phyloP scores from a whole-genome alignment of 1,140 invertebrate genomes.

The Hycleus phaleratus region DNA sequence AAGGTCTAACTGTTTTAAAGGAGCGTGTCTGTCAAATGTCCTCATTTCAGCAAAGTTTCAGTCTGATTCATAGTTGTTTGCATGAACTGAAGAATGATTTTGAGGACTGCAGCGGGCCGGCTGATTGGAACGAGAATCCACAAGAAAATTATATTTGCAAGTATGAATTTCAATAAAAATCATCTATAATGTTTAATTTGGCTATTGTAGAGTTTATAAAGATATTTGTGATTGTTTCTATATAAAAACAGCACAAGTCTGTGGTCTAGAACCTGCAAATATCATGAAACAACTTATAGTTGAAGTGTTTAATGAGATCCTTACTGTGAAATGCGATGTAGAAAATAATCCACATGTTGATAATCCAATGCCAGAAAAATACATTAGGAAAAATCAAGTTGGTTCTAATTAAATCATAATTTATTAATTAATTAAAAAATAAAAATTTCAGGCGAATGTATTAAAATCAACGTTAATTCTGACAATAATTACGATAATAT shows the following conservation, averaged over 20 bases:
- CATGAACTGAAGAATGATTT: conserved; percentile 32
- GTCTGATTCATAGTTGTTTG: conserved; percentile 27
- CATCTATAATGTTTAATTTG: background rate
- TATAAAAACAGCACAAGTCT: conserved; percentile 36
- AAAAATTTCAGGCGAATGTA: too few species aligned
- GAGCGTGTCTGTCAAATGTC: conserved; percentile 23
- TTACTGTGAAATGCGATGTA: conserved; percentile 38
- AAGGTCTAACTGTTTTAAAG: conserved; percentile 27
- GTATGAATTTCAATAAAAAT: conserved; percentile 5
- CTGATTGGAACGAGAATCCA: conserved; percentile 37
- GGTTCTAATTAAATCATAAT: too few species aligned
- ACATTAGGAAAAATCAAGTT: conserved; percentile 1
- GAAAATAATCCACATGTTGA: too few species aligned
- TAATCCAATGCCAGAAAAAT: too few species aligned
- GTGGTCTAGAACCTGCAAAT: conserved; percentile 33
- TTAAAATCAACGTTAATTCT: too few species aligned
- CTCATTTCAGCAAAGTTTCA: conserved; percentile 20
- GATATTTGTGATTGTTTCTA: conserved; percentile 38
- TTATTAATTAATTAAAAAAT: too few species aligned
- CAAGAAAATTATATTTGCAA: conserved; percentile 26
- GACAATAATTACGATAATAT: too few species aligned
- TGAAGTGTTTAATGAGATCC: conserved; percentile 31
- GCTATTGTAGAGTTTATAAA: conserved; percentile 32
- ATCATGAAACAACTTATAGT: conserved; percentile 31
- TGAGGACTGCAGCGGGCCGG: conserved; percentile 33